A percentile compares a stretch with the other conserved stretches of the same genome.
Conservation (phyloP, 2,888 invertebrate genomes). For the Nycteola revayana region DNA sequence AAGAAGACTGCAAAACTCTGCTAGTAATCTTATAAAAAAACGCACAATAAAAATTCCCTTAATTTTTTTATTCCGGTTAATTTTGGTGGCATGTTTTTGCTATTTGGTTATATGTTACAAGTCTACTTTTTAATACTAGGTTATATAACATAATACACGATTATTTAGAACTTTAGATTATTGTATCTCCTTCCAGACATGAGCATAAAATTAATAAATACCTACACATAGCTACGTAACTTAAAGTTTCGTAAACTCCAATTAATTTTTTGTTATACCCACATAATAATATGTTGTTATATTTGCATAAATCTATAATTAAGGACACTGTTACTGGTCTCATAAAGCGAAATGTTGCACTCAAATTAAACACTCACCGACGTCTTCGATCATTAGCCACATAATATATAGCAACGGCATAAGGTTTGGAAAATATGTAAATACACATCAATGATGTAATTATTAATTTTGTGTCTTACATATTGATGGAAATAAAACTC, state of each 20-base stretch:
- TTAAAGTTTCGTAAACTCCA: conserved; percentile 12
- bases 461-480: too few species aligned
- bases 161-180: too few species aligned
- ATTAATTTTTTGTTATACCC: conserved; percentile 18
- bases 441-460: conserved; percentile 3
- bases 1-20: too few species aligned
- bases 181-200: too few species aligned
- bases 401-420: conserved; percentile 8
- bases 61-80: too few species aligned
- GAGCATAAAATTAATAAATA: conserved; percentile 8
- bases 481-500: too few species aligned
- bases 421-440: conserved; percentile 9
- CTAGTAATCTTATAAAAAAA: too few species aligned
- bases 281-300: conserved; percentile 8
- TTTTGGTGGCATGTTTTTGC: too few species aligned
- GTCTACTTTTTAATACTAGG: too few species aligned
- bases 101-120: too few species aligned
- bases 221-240: conserved; percentile 18
- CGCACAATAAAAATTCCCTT: too few species aligned
- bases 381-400: conserved; percentile 21
- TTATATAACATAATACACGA: too few species aligned
- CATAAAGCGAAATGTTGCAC: conserved; percentile 30
- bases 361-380: conserved; percentile 11
- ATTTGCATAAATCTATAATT: conserved; percentile 32
- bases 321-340: conserved; percentile 20